A percentile compares a stretch with the other conserved stretches of the same genome.
These are phyloP conservation scores for Holothuria leucospilota DNA, from an alignment of 53 echinoderm and acorn worm species.

Conservation along the genomic window DNA sequence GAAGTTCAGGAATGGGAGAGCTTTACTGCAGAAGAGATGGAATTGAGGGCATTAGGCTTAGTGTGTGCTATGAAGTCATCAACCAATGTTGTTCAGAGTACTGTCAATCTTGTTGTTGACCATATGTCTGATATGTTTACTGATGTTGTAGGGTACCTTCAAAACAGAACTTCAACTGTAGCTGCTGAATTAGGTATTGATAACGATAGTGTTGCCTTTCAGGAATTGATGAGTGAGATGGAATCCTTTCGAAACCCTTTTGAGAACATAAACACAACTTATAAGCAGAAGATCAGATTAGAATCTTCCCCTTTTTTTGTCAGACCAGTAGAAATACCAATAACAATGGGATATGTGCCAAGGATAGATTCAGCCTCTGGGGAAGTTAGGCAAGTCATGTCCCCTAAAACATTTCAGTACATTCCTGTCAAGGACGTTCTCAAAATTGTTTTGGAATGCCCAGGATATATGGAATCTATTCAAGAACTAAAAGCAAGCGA, in stretches of 20 bases:
- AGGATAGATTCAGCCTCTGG: slow-evolving; percentile 32
- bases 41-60: slow-evolving; percentile 27
- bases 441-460: slow-evolving; percentile 6
- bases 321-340: slow-evolving; percentile 23
- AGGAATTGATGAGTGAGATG: slow-evolving; percentile 9
- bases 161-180: background rate
- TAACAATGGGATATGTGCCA: slow-evolving; percentile 45
- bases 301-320: slow-evolving; percentile 27
- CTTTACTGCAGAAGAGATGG: slow-evolving; percentile 16
- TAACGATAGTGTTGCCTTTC: slow-evolving; percentile 7
- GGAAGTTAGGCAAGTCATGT: slow-evolving; percentile 28
- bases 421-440: slow-evolving; percentile 23
- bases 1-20: slow-evolving; percentile 24
- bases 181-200: slow-evolving; percentile 15
- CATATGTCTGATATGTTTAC: slow-evolving; percentile 26
- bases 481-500: slow-evolving; percentile 6
- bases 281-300: slow-evolving; percentile 3
- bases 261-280: slow-evolving; percentile 17
- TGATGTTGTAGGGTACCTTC: slow-evolving; percentile 27
- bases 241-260: slow-evolving; percentile 21
- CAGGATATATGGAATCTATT: slow-evolving; percentile 40
- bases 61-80: slow-evolving; percentile 44
- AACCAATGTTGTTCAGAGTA: slow-evolving; percentile 39
- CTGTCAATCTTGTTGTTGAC: slow-evolving; percentile 43
- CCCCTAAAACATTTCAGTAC: slow-evolving; percentile 17